phyloP scores from a whole-genome alignment of 1,140 invertebrate species.

The Asbolus verrucosus region DNA sequence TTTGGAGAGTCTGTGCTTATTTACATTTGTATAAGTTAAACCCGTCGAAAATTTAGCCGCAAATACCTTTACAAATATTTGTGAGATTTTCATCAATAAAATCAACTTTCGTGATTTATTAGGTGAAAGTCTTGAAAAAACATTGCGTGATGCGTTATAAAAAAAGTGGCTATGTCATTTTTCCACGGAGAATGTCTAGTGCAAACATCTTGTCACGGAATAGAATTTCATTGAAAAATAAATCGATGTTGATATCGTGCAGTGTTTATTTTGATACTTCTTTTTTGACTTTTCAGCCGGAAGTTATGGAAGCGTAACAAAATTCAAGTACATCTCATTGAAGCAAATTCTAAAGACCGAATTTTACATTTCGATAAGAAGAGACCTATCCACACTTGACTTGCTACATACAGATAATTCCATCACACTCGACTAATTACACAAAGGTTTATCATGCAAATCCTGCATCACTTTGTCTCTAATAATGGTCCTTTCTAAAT shows the following conservation, averaged over 20 bases:
- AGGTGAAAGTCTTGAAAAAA: conserved; percentile 1
- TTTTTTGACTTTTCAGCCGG: background rate
- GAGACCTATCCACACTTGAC: conserved; percentile 20
- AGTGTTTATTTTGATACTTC: background rate
- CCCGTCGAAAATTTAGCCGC: conserved; percentile 18
- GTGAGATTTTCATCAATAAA: conserved; percentile 12
- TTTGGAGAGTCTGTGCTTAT: background rate
- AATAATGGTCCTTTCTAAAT: conserved; percentile 5
- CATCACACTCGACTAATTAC: conserved; percentile 27
- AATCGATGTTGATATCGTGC: background rate
- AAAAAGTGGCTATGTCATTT: background rate
- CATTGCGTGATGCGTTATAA: background rate
- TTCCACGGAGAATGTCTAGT: background rate
- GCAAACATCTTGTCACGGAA: conserved; percentile 7
- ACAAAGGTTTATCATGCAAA: conserved; percentile 29
- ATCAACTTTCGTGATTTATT: conserved; percentile 18
- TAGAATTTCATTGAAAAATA: conserved; percentile 25
- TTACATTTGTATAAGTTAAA: background rate
- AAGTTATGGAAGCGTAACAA: background rate
- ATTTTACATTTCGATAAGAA: conserved; percentile 22
- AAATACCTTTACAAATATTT: conserved; percentile 15
- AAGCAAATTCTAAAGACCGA: background rate
- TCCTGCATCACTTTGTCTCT: conserved; percentile 7
- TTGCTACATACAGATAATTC: conserved; percentile 30
- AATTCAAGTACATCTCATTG: background rate